Conservation (phyloP, 2,113 vertebrate genomes). For the Serilophus lunatus region DNA sequence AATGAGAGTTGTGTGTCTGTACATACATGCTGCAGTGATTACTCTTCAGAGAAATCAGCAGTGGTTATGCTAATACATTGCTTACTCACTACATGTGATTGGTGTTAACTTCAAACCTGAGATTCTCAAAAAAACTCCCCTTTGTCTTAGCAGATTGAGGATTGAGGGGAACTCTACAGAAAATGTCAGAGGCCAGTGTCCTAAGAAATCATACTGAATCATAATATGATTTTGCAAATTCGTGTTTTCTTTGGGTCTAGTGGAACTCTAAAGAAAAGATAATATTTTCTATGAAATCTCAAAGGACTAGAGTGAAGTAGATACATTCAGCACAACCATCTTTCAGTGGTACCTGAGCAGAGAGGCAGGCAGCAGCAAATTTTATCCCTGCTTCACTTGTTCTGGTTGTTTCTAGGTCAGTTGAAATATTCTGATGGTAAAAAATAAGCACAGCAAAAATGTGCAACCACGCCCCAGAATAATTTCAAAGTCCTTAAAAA, state of each 20-base stretch:
- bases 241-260: background rate
- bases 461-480: background rate
- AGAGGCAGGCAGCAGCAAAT: background rate
- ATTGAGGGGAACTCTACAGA: background rate
- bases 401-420: background rate
- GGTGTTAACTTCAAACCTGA: background rate
- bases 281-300: background rate
- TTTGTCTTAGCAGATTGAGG: background rate
- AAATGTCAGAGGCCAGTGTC: background rate
- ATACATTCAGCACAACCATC: background rate
- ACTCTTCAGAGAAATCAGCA: background rate
- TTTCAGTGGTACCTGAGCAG: background rate
- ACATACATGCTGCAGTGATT: background rate
- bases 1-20: background rate
- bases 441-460: background rate
- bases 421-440: background rate
- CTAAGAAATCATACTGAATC: background rate
- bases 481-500: slow-evolving; percentile 29
- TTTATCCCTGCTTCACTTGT: background rate
- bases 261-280: background rate
- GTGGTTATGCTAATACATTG: background rate
- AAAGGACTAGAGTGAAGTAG: background rate
- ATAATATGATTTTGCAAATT: background rate
- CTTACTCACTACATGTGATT: background rate
- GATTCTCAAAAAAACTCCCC: background rate